Conservation (phyloP, 2,113 vertebrate species). For the Microcebus tavaratra region DNA sequence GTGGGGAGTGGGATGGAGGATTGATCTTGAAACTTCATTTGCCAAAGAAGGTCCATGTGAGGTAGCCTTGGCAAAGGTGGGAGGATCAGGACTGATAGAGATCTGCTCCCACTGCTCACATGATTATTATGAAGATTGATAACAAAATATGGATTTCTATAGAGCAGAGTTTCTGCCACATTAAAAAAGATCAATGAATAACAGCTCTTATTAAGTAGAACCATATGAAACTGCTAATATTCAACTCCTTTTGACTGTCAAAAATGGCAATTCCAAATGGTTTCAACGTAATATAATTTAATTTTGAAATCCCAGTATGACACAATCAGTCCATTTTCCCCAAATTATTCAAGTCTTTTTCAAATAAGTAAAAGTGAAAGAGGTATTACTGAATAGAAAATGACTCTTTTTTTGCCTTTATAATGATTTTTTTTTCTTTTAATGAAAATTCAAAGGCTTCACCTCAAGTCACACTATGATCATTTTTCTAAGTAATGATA, state of each 20-base stretch:
- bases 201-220: neutral
- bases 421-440: conserved; percentile 39
- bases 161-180: neutral
- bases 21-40: neutral
- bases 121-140: neutral
- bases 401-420: neutral
- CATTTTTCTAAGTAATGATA: conserved; percentile 54
- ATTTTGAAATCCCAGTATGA: conserved; percentile 50
- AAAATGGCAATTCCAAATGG: conserved; percentile 22
- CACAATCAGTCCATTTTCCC: neutral
- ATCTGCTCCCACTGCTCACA: neutral
- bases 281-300: conserved; percentile 30
- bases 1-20: rapidly evolving
- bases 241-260: conserved; percentile 23
- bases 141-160: conserved; percentile 1
- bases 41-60: neutral
- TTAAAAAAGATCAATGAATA: neutral
- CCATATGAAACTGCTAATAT: neutral
- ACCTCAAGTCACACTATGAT: conserved; percentile 53
- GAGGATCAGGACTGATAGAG: neutral
- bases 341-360: conserved; percentile 54
- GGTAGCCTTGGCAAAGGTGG: neutral
- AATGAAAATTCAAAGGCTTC: conserved; percentile 68
- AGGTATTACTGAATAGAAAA: conserved; percentile 24
- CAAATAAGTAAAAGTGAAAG: conserved; percentile 32